Conservation (phyloP, 2,797 vertebrate genomes). For the Coregonus sp. region DNA sequence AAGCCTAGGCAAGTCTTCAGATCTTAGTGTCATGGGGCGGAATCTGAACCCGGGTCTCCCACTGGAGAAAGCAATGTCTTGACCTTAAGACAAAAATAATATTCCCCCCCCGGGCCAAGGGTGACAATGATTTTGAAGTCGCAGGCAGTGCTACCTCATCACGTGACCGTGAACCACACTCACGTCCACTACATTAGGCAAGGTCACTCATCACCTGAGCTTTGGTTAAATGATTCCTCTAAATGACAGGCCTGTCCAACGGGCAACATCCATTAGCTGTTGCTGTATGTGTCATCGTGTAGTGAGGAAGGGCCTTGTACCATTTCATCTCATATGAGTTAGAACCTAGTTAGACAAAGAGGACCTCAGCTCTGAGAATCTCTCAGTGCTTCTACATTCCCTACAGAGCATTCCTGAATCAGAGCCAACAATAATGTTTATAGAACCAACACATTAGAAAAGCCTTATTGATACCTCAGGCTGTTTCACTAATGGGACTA, state of each 20-base stretch:
- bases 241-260: too few species aligned
- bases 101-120: too few species aligned
- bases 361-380: neutral
- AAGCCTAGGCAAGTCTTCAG: too few species aligned
- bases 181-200: neutral
- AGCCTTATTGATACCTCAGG: slow-evolving; percentile 1
- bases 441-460: slow-evolving; percentile 4
- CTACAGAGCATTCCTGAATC: slow-evolving; percentile 19
- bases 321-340: neutral
- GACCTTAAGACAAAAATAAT: too few species aligned
- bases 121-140: too few species aligned
- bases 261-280: too few species aligned
- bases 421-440: slow-evolving; percentile 21
- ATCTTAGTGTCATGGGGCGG: too few species aligned
- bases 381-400: neutral
- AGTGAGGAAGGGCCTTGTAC: neutral
- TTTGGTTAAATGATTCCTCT: neutral
- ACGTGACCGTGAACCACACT: too few species aligned
- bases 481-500: neutral
- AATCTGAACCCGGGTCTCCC: too few species aligned
- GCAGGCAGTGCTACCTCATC: too few species aligned
- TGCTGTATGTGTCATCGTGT: neutral
- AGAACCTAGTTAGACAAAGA: neutral
- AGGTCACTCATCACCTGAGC: neutral
- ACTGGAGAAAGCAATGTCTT: too few species aligned